Conservation (phyloP, 2,113 vertebrate species). For the Esox niger region DNA sequence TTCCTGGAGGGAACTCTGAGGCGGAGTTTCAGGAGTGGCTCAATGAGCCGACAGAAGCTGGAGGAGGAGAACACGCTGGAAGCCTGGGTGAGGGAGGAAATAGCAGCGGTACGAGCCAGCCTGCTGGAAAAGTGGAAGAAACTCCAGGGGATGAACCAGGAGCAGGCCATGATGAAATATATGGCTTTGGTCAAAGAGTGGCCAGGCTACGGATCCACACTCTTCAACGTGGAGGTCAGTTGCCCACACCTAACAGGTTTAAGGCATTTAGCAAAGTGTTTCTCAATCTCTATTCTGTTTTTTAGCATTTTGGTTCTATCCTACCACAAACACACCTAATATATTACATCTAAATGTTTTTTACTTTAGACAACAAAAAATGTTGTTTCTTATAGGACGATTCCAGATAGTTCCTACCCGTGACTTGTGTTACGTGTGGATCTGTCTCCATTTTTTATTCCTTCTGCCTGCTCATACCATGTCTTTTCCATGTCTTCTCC, state of each 20-base stretch:
- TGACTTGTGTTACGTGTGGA: not conserved
- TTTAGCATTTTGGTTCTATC: too few species aligned
- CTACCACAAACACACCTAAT: too few species aligned
- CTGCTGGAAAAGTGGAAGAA: slow-evolving; percentile 94
- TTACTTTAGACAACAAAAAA: too few species aligned
- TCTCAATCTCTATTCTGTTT: too few species aligned
- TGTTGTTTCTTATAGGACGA: too few species aligned
- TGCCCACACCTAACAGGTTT: not conserved
- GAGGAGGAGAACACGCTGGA: slow-evolving; percentile 88
- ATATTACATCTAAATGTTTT: too few species aligned
- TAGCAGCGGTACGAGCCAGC: slow-evolving; percentile 75
- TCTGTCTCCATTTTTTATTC: not conserved
- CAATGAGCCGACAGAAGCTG: slow-evolving; percentile 75
- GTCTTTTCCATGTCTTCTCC: not conserved
- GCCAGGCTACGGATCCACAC: slow-evolving; percentile 92
- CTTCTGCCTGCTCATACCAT: not conserved
- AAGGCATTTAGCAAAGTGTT: not conserved
- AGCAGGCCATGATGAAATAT: slow-evolving; percentile 92
- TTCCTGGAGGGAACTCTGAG: slow-evolving; percentile 93
- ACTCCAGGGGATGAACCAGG: slow-evolving; percentile 87
- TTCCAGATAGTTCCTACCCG: too few species aligned
- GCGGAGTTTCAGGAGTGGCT: slow-evolving; percentile 86
- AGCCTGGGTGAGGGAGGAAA: slow-evolving; percentile 91
- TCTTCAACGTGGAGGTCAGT: slow-evolving; percentile 94
- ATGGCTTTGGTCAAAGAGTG: slow-evolving; percentile 93